Percentiles rank a stretch among this genome's conserved stretches.
These are phyloP conservation scores for Copsychus sechellarum DNA, from an alignment of 2,113 vertebrate genomes.

Conservation along the genomic window DNA sequence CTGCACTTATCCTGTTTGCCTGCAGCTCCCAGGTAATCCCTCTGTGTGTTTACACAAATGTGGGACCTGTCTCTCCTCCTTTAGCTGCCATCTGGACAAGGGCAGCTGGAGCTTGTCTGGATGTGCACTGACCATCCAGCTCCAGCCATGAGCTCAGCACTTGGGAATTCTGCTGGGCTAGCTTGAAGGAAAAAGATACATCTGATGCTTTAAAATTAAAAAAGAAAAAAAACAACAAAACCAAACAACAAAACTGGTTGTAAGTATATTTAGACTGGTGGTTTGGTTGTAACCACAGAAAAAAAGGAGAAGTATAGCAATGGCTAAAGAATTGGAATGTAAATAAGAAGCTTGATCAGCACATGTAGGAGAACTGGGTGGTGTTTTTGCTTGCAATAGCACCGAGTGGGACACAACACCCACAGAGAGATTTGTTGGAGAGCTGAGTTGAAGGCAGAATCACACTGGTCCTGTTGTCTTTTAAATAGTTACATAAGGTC, in stretches of 20 bases:
- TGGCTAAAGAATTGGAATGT: not conserved
- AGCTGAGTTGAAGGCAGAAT: not conserved
- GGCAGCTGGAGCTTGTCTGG: slow-evolving; percentile 38
- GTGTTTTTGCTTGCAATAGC: not conserved
- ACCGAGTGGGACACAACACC: not conserved
- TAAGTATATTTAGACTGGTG: not conserved
- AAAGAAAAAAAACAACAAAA: not conserved
- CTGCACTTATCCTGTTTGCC: not conserved
- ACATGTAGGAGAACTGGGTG: not conserved
- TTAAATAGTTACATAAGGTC: not conserved
- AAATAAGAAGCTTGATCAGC: not conserved
- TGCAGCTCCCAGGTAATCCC: not conserved
- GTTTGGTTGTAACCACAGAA: not conserved
- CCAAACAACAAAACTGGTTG: not conserved
- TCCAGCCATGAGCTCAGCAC: not conserved
- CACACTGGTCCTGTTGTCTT: not conserved
- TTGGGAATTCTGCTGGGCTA: not conserved
- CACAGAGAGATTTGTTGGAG: not conserved
- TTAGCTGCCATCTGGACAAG: not conserved
- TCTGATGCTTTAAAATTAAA: not conserved
- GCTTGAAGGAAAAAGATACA: not conserved
- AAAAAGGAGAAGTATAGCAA: not conserved
- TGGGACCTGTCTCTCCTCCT: not conserved
- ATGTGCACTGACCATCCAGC: not conserved
- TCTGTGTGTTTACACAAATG: not conserved